These are phyloP conservation scores for Thelaira solivaga DNA, from an alignment of 2,888 invertebrate genomes.

Conservation along the genomic window DNA sequence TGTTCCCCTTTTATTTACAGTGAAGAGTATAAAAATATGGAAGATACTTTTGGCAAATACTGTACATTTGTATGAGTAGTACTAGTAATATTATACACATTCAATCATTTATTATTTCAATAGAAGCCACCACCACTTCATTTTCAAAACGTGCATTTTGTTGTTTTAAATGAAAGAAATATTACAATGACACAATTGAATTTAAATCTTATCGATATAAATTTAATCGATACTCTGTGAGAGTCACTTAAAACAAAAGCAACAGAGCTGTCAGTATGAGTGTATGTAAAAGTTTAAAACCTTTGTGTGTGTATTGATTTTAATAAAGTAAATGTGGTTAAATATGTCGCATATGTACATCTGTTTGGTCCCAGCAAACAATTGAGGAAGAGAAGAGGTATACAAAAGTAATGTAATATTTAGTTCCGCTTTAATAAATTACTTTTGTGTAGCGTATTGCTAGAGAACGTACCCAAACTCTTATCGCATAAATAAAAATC, in stretches of 20 bases:
- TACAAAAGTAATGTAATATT: no score
- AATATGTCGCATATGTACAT: background rate
- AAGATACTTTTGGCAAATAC: background rate
- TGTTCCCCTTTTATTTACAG: no score
- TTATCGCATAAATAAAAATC: no score
- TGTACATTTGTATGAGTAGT: background rate
- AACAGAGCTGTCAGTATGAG: background rate
- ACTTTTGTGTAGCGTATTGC: no score
- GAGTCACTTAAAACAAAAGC: background rate
- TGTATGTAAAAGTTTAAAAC: background rate
- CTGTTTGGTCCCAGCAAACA: no score
- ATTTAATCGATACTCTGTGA: background rate
- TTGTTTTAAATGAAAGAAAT: constrained; percentile 8
- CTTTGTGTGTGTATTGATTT: background rate
- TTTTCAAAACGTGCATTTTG: background rate
- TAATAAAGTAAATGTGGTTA: constrained; percentile 8
- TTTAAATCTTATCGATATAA: background rate
- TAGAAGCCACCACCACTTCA: background rate
- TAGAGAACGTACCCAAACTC: no score
- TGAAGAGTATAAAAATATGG: no score
- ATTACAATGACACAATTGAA: background rate
- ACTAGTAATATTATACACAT: background rate
- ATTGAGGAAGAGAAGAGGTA: no score
- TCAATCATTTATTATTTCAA: background rate
- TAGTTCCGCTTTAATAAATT: no score